Evolutionary conservation across 2,888 invertebrate genomes (phyloP).

Genomic region (Leucania comma): DNA sequence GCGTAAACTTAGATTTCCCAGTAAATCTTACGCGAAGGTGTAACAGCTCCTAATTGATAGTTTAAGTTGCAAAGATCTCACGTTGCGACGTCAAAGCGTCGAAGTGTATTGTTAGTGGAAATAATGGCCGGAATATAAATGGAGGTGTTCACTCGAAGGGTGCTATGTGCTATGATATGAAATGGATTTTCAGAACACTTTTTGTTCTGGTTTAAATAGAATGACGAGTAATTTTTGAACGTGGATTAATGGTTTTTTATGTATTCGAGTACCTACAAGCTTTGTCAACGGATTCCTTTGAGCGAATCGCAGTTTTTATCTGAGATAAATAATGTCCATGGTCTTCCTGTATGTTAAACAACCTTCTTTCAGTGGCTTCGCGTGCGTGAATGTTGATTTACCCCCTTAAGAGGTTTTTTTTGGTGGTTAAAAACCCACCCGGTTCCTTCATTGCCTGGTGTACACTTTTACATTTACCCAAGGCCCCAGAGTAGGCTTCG

Average conservation of each 20-base stretch:
- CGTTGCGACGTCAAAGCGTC: conserved; percentile 37
- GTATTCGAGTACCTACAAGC: not conserved
- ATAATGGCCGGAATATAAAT: conserved; percentile 42
- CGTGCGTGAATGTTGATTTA: too few relatives aligned
- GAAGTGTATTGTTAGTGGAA: conserved; percentile 46
- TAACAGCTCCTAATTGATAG: conserved; percentile 39
- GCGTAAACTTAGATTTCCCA: not conserved
- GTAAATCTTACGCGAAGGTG: not conserved
- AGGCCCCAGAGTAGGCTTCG: too few relatives aligned
- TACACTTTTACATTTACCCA: too few relatives aligned
- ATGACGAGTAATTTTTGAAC: not conserved
- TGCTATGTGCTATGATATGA: conserved; percentile 13
- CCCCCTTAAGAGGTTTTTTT: too few relatives aligned
- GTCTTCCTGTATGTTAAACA: too few relatives aligned
- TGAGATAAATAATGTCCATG: too few relatives aligned
- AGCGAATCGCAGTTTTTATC: too few relatives aligned
- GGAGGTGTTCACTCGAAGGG: conserved; percentile 31
- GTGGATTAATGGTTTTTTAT: not conserved
- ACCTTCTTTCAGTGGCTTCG: too few relatives aligned
- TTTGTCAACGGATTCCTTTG: too few relatives aligned
- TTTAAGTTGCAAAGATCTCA: conserved; percentile 38
- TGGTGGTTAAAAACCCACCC: too few relatives aligned
- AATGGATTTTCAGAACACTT: conserved; percentile 12
- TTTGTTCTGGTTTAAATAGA: not conserved
- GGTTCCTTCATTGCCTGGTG: too few relatives aligned